Conservation (phyloP, 2,113 vertebrate species). For the Electrona antarctica region DNA sequence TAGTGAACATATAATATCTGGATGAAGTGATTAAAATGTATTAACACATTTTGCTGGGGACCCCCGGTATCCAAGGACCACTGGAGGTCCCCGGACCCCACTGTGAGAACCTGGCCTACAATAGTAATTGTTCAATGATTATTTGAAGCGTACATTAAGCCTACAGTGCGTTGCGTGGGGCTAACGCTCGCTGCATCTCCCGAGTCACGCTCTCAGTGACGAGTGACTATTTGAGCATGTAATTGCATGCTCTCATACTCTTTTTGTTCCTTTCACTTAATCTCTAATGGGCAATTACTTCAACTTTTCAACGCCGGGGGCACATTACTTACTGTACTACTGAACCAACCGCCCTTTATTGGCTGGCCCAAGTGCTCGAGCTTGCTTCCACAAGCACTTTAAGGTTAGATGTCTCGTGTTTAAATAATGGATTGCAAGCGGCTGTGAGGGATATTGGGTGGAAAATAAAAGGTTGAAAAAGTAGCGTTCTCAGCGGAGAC, state of each 20-base stretch:
- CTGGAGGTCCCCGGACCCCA: too few species aligned
- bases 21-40: too few species aligned
- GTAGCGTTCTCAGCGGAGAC: slow-evolving; percentile 44
- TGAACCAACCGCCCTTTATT: slow-evolving; percentile 51
- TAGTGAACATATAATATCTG: too few species aligned
- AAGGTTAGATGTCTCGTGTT: slow-evolving; percentile 58
- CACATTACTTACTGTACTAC: slow-evolving; percentile 43
- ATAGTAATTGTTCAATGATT: too few species aligned
- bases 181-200: not conserved
- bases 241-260: slow-evolving; percentile 42
- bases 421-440: slow-evolving; percentile 65
- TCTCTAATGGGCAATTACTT: slow-evolving; percentile 72
- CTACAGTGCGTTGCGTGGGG: not conserved
- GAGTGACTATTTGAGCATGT: slow-evolving; percentile 42
- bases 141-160: not conserved
- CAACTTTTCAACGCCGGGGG: slow-evolving; percentile 45
- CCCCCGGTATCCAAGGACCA: too few species aligned
- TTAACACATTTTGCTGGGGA: too few species aligned
- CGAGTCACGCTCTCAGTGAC: slow-evolving; percentile 21
- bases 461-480: slow-evolving; percentile 55
- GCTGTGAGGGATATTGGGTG: slow-evolving; percentile 33
- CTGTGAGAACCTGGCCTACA: too few species aligned
- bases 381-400: slow-evolving; percentile 52
- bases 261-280: slow-evolving; percentile 51
- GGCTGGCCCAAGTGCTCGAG: slow-evolving; percentile 40